Percentiles rank a stretch among this genome's conserved stretches.
Conservation (phyloP, 2,888 invertebrate species). For the Zaprionus obscuricornis region DNA sequence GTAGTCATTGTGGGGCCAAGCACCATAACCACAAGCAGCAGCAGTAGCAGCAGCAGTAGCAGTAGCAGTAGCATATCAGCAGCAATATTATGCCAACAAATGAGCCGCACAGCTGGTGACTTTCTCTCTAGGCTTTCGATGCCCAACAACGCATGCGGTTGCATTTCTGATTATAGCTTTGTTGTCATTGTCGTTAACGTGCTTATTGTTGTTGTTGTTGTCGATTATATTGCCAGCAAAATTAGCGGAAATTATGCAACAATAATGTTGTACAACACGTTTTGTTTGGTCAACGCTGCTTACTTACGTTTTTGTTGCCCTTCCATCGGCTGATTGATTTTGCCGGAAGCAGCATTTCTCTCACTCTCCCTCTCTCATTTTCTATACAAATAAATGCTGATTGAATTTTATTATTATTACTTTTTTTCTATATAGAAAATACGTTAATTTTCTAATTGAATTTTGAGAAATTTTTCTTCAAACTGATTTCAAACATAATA, state of each 20-base stretch:
- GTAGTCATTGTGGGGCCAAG: too few species aligned
- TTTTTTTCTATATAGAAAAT: too few species aligned
- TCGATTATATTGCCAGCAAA: slow-evolving; percentile 46
- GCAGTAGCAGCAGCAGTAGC: not conserved
- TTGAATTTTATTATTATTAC: too few species aligned
- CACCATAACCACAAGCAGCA: too few species aligned
- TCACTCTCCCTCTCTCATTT: too few species aligned
- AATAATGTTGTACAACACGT: slow-evolving; percentile 53
- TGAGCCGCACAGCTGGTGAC: slow-evolving; percentile 62
- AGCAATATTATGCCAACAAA: slow-evolving; percentile 57
- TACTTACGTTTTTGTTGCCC: slow-evolving; percentile 11
- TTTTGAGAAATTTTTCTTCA: too few species aligned
- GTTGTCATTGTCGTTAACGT: too few species aligned
- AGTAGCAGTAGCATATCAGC: slow-evolving; percentile 12
- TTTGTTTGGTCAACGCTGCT: not conserved
- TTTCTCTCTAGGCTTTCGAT: not conserved
- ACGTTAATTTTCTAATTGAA: too few species aligned
- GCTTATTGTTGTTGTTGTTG: too few species aligned
- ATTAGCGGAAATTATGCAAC: slow-evolving; percentile 69
- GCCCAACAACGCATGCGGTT: not conserved
- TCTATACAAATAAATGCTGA: too few species aligned
- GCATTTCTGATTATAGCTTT: slow-evolving; percentile 42
- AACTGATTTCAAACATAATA: not conserved
- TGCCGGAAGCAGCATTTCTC: too few species aligned
- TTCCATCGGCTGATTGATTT: slow-evolving; percentile 22